phyloP scores from a whole-genome alignment of 2,797 vertebrate species.

The Dipus sagitta region DNA sequence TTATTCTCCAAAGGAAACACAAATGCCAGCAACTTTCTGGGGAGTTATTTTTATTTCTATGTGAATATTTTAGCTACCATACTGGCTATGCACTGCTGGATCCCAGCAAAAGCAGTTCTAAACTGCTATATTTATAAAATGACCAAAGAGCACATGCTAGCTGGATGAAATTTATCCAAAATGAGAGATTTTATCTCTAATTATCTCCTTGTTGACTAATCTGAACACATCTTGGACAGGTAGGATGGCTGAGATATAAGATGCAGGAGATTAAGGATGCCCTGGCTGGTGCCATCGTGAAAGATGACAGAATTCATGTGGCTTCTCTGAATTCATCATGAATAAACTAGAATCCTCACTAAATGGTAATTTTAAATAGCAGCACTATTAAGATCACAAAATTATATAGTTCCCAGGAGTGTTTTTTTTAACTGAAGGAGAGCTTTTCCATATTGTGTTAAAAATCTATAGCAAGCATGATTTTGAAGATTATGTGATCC shows the following conservation, averaged over 20 bases:
- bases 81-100: constrained; percentile 60
- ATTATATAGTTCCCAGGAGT: not conserved
- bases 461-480: constrained; percentile 6
- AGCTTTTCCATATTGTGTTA: not conserved
- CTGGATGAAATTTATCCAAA: constrained; percentile 68
- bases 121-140: constrained; percentile 75
- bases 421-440: not conserved
- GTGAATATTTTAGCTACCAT: constrained; percentile 76
- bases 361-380: constrained; percentile 38
- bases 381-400: not conserved
- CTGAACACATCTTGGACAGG: constrained; percentile 43
- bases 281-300: not conserved
- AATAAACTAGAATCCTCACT: not conserved
- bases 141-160: constrained; percentile 67
- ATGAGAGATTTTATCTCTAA: constrained; percentile 68
- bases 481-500: constrained; percentile 6
- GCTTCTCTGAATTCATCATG: constrained; percentile 40
- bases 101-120: constrained; percentile 52
- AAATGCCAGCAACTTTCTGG: constrained; percentile 57
- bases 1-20: constrained; percentile 67
- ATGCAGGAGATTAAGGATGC: not conserved
- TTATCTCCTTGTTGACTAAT: constrained; percentile 63
- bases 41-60: constrained; percentile 71
- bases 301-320: not conserved
- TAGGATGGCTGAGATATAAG: constrained; percentile 44